Base-by-base conservation (phyloP, 2,888 invertebrate species). In the Vannuccia rotundouncinata region DNA sequence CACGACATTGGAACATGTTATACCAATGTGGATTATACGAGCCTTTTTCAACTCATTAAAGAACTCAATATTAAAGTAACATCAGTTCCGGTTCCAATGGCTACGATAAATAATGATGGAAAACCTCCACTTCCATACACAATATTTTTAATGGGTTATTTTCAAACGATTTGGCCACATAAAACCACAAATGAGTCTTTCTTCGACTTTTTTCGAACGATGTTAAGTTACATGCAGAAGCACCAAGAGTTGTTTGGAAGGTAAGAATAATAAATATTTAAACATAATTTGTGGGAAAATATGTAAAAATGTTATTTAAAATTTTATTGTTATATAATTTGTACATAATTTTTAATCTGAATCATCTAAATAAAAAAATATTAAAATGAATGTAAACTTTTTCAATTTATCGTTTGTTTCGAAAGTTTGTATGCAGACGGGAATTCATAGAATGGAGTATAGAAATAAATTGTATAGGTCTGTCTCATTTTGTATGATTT, bases 1-100 rank as follows among this genome's bases (percentile, higher is more conserved):
- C 77, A 77, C 29, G 77, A 77, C 45, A 25, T 77, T 0, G 77
- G 77, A 22, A 77, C 77, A 17, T 77, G 77, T 31, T 77, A 77
- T 27, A 59, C 59, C n/a, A 77, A 59, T 31, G 29, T 29, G 0
- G 77, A 77, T 27, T 77, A 77, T 27, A 28, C 29, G 1, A 59
- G 59, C 17, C 77, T 77, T 27, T 66, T 66, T 66, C 17, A 66
- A 66, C 5, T 66, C 2, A 66, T 66, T 22, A 22, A 66, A 2
- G 66, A 66, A 27, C 22, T 66, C 10, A 66, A 66, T 13, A 66
- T 66, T 2, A 66, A 22, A n/a, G 25, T 66, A 27, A 66, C 2
- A 17, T 22, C 66, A 2, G 66, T 66, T 66, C 66, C 66, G 5
- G 66, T 66, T 22, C 66, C 66, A 5, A 22, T 13, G 22, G 66